Evolutionary conservation across 2,888 invertebrate species (phyloP), one percentile per base, ranked within the genome.

Genomic region (Atrina japonica): DNA sequence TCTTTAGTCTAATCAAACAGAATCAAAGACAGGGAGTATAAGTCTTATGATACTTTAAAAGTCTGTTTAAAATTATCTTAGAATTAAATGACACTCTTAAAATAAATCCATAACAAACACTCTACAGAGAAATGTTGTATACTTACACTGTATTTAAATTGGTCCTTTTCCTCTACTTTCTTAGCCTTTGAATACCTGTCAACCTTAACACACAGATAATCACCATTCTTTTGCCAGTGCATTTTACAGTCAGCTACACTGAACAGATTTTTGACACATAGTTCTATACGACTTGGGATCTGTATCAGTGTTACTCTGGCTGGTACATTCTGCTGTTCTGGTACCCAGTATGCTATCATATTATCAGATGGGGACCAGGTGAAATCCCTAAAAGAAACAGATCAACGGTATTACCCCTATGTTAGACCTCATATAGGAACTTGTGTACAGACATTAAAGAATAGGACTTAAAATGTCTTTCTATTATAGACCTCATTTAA

Each of bases 291-390:
- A 43, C 81, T 96, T 3, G 98, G 98, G 75, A 99, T 94, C 90
- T 97, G 97, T 60, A 98, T 93, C 0, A 99, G 93, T 0, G 96
- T 97, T 0, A 99, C 98, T 85, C 97, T 93, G 0, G 98, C 98
- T 11, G 99, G 98, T 0, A 97, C 97, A 88, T 98, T 97, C 40
- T 89, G 86, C 88, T 97, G 95, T 91, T 99, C 99, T 0, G 98
- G 97, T 3, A 98, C 97, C 98, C 99, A 99, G 91, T 98, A 99
- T 0, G 98, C 98, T 55, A 99, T 93, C 41, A 96, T 93, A 88
- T 98, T 98, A 89, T 98, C 97, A 0, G 97, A 96, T 0, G 99
- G 99, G 0, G 98, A 99, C 99, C 99, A 99, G 82, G 95, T 95
- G 91, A 99, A 99, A 87, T 98, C 97, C 78, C 96, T 93, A 83